Evolutionary conservation across 2,888 invertebrate genomes (phyloP).

Genomic region (Drosophila peninsularis): DNA sequence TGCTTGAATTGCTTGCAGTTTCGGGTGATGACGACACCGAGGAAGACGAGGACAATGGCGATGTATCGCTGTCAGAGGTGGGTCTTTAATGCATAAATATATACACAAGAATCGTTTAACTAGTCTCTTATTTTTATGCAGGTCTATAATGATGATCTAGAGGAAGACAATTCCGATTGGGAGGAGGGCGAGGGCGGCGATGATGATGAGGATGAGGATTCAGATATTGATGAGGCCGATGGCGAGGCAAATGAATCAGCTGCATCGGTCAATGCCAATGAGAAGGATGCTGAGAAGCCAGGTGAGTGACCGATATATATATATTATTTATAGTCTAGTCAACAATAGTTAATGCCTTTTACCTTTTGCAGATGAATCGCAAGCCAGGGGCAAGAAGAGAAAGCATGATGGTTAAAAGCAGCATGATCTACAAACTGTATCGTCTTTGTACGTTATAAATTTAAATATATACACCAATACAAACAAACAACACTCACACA

Average conservation of each 20-base stretch:
- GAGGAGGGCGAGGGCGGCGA: conserved; percentile 87
- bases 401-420: conserved; percentile 87
- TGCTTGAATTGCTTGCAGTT: conserved; percentile 62
- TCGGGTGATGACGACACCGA: conserved; percentile 75
- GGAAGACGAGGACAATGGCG: conserved; percentile 86
- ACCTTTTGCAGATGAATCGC: conserved; percentile 83
- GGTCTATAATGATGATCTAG: conserved; percentile 86
- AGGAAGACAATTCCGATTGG: conserved; percentile 88
- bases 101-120: background rate
- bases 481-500: conserved; percentile 45
- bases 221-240: conserved; percentile 85
- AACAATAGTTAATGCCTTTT: background rate
- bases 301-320: conserved; percentile 38
- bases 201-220: conserved; percentile 87
- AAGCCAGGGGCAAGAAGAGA: conserved; percentile 89
- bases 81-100: background rate
- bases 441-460: conserved; percentile 76
- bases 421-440: conserved; percentile 56
- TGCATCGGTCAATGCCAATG: conserved; percentile 67
- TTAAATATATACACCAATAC: conserved; percentile 53
- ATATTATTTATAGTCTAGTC: background rate
- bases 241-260: conserved; percentile 77
- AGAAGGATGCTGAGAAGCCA: conserved; percentile 66
- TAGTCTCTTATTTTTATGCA: conserved; percentile 20
- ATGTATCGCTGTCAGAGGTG: conserved; percentile 84